Percentiles rank a stretch among this genome's conserved stretches.
phyloP scores from a whole-genome alignment of 2,113 vertebrate genomes.

The Neogobius melanostomus region DNA sequence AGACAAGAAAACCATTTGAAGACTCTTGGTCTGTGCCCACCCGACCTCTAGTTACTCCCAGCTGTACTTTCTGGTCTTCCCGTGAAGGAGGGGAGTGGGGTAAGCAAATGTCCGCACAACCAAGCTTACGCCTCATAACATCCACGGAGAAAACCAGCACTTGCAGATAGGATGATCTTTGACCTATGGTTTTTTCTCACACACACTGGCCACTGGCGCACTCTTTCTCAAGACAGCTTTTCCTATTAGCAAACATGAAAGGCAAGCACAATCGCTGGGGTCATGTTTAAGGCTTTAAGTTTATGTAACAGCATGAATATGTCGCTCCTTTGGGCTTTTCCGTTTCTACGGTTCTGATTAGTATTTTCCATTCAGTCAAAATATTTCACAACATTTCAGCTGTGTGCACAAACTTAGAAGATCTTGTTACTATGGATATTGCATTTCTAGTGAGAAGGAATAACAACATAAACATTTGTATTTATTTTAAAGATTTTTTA shows the following conservation, averaged over 20 bases:
- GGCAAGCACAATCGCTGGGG: constrained; percentile 22
- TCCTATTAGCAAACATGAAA: constrained; percentile 39
- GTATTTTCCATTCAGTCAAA: too few species aligned
- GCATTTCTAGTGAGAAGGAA: too few species aligned
- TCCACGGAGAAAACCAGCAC: constrained; percentile 13
- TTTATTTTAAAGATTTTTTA: too few species aligned
- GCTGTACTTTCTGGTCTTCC: constrained; percentile 22
- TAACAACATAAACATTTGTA: too few species aligned
- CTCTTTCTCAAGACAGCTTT: constrained; percentile 18
- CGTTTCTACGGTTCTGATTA: too few species aligned
- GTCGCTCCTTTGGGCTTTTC: not conserved
- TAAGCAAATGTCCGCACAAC: constrained; percentile 17
- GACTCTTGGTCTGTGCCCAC: not conserved
- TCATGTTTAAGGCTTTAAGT: constrained; percentile 27
- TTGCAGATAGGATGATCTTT: constrained; percentile 47
- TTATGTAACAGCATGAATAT: constrained; percentile 27
- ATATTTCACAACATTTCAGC: too few species aligned
- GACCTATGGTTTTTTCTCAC: constrained; percentile 35
- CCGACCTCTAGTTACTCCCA: constrained; percentile 14
- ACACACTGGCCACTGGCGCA: constrained; percentile 15
- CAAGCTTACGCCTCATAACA: constrained; percentile 16
- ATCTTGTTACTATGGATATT: too few species aligned
- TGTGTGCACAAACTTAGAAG: too few species aligned
- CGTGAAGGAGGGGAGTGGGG: constrained; percentile 23
- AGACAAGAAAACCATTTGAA: constrained; percentile 15